These are phyloP conservation scores for Beris morrisii DNA, from an alignment of 2,888 invertebrate genomes.

Conservation along the genomic window DNA sequence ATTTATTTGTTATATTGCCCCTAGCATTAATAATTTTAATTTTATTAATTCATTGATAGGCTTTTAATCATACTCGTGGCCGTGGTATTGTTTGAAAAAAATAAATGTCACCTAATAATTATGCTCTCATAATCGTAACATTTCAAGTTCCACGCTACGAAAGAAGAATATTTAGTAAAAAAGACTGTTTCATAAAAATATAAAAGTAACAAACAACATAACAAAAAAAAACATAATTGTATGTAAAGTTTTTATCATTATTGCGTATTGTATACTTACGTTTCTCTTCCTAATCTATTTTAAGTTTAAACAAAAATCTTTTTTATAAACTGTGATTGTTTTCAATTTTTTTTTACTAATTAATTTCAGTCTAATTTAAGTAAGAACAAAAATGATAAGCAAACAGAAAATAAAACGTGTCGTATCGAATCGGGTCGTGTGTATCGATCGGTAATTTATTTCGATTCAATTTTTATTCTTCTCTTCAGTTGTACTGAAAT, in stretches of 20 bases:
- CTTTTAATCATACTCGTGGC: too few relatives aligned
- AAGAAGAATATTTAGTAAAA: constrained; percentile 16
- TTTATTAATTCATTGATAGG: too few relatives aligned
- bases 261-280: constrained; percentile 15
- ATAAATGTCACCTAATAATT: too few relatives aligned
- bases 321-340: constrained; percentile 28
- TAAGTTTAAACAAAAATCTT: constrained; percentile 10
- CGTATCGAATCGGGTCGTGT: not conserved
- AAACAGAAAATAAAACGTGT: constrained; percentile 5
- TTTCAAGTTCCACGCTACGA: too few relatives aligned
- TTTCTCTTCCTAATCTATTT: constrained; percentile 11
- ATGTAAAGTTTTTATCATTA: constrained; percentile 11
- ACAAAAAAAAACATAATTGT: not conserved
- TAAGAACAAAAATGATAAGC: too few relatives aligned
- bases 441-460: not conserved
- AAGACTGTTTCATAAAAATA: constrained; percentile 29
- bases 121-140: too few relatives aligned
- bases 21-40: too few relatives aligned
- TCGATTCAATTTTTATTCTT: not conserved
- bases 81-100: too few relatives aligned
- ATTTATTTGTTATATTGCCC: too few relatives aligned
- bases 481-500: constrained; percentile 8
- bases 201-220: constrained; percentile 1
- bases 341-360: constrained; percentile 15
- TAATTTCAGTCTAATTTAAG: not conserved